phyloP scores from a whole-genome alignment of 1,140 invertebrate species.

The Zaprionus inermis region DNA sequence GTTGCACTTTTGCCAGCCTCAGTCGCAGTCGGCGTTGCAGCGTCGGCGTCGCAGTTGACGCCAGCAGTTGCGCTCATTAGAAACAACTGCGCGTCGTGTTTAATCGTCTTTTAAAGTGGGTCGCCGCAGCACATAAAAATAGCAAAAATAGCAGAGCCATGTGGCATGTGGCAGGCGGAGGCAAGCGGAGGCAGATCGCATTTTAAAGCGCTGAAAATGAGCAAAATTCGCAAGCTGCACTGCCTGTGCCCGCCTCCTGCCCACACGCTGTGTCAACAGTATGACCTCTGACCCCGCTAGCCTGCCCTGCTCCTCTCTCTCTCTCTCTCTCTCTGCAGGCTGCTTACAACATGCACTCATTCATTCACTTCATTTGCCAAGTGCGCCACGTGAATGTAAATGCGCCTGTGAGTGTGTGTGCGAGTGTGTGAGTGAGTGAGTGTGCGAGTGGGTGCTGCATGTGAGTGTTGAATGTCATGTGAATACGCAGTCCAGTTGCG shows the following conservation, averaged over 20 bases:
- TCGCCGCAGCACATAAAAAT: constrained; percentile 32
- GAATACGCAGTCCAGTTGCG: not conserved
- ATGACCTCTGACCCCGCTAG: not conserved
- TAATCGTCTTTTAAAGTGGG: constrained; percentile 58
- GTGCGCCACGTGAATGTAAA: constrained; percentile 59
- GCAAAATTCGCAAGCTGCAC: constrained; percentile 29
- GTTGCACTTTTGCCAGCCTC: constrained; percentile 61
- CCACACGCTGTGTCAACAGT: constrained; percentile 4
- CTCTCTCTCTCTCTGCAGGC: not conserved
- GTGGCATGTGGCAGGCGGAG: constrained; percentile 18
- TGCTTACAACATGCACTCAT: constrained; percentile 68
- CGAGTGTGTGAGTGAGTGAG: not conserved
- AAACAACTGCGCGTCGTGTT: constrained; percentile 52
- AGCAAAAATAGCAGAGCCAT: not conserved
- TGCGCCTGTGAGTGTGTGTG: too few relatives aligned
- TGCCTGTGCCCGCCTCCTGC: rapidly evolving
- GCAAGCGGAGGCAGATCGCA: not conserved
- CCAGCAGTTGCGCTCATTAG: constrained; percentile 66
- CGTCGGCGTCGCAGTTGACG: constrained; percentile 13
- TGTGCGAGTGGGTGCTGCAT: constrained; percentile 14
- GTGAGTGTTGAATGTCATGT: constrained; percentile 9
- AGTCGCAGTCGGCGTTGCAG: not conserved
- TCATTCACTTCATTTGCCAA: constrained; percentile 81
- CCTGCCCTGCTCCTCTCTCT: not conserved
- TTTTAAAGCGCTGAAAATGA: constrained; percentile 50